Base-by-base conservation (phyloP, 2,113 vertebrate genomes). In the Megaleporinus macrocephalus region DNA sequence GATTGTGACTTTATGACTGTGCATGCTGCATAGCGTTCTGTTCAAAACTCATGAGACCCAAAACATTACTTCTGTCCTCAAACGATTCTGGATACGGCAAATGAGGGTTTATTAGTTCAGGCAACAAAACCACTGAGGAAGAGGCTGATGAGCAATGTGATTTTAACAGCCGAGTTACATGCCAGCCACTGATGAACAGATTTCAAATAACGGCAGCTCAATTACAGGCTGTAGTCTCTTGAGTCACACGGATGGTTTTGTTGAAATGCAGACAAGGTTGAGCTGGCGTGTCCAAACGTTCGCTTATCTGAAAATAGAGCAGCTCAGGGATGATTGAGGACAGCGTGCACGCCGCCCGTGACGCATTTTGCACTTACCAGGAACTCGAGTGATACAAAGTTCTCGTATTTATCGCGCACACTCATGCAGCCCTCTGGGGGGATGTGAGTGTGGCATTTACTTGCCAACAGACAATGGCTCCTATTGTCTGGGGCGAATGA, bases 391-490 rank as follows among this genome's bases (percentile, higher is more conserved):
- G 44, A 73, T 71, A 9, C 68, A 33, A 73, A 66, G 30, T 71
- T 65, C 77, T 51, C 29, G 53, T 73, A 27, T 51, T 55, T 69
- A 55, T 75, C 61, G 61, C 29, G 5, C 59, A 72, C 78, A 20
- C 20, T 49, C 22, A 59, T 13, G 66, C 27, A 61, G 63, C 24
- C 57, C 29, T 78, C 59, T 69, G 73, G 57, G 59, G 16, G 81
- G 22, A 16, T 61, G 10, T 26, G 73, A 61, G 24, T 78, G 78
- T 78, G 65, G 78, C 44, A 77, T 59, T 83, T 81, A 78, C 49
- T 68, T 61, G 70, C 59, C 68, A 76, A 55, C 30, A 27, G 55
- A 87, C 83, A 87, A 87, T 74, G 41, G 73, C 76, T 70, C 63
- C 71, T 66, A 36, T 75, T 85, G 77, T 85, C 73, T 78, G 24